Conservation (phyloP, 2,888 invertebrate genomes). For the Pherbina coryleti region DNA sequence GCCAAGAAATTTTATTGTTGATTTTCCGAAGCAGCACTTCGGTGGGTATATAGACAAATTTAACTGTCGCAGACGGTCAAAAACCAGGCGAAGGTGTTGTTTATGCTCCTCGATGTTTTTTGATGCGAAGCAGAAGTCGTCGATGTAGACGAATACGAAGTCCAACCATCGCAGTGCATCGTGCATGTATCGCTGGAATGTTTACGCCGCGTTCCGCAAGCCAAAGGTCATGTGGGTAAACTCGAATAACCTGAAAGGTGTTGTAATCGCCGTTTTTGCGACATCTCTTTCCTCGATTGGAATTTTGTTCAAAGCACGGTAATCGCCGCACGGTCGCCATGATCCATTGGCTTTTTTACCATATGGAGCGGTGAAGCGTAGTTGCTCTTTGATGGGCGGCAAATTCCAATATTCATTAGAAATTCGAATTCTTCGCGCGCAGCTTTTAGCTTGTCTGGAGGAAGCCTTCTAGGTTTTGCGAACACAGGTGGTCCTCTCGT, state of each 20-base stretch:
- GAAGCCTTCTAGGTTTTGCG: neutral
- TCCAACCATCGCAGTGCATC: neutral
- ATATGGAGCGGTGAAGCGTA: conserved; percentile 15
- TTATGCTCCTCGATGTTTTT: conserved; percentile 19
- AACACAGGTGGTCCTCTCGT: conserved; percentile 18
- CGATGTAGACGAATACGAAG: conserved; percentile 34
- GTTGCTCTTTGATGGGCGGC: conserved; percentile 24
- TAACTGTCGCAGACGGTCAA: conserved; percentile 34
- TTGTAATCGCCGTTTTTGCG: neutral
- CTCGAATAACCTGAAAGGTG: conserved; percentile 30
- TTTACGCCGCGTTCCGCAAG: neutral
- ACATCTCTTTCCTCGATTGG: conserved; percentile 31
- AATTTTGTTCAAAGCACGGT: conserved; percentile 46
- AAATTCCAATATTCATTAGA: conserved; percentile 4
- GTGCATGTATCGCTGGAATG: neutral
- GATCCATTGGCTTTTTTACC: conserved; percentile 3
- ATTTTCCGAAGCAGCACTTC: conserved; percentile 27
- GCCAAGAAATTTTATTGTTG: conserved; percentile 31
- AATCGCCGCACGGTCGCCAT: conserved; percentile 20
- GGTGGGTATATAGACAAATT: conserved; percentile 1
- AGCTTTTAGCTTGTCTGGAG: neutral
- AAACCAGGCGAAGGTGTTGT: conserved; percentile 28
- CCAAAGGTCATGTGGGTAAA: neutral
- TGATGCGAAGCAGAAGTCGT: conserved; percentile 38
- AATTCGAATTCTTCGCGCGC: conserved; percentile 6